Evolutionary conservation across 2,888 invertebrate species (phyloP), one percentile per base, ranked within the genome.

Genomic region (Synanthedon formicaeformis): DNA sequence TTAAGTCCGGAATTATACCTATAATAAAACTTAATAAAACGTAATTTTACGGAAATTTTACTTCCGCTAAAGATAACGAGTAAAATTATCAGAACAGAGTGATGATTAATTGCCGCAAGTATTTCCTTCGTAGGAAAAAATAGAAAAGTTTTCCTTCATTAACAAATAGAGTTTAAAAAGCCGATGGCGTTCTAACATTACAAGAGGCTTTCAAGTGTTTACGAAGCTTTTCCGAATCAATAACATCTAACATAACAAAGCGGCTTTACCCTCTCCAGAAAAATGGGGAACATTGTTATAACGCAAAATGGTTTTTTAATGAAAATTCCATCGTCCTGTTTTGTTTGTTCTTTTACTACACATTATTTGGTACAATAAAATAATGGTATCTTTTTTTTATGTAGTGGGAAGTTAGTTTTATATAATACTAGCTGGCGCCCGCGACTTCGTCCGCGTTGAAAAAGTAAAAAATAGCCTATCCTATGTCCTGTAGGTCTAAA

Each of bases 201-300:
- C 65, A 66, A 66, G 61, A 63, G 58, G 58, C 62, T 67, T 65
- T 67, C 64, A 67, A 70, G 67, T 72, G 59, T 65, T 65, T 62
- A 60, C 53, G 53, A 63, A 59, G 66, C 59, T 66, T 65, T 63
- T 41, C 55, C 56, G 58, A 70, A 71, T 69, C 73, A 68, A 71
- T 75, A 69, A 61, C 54, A 56, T 57, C 60, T 63, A 60, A 62
- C 56, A 58, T 57, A 63, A 66, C 69, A 69, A 71, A 68, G 63
- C 60, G 56, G 59, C 59, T 63, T 65, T 64, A 45, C 45, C 61
- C 63, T 65, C 66, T 55, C 58, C 63, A 66, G 70, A 64, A 63
- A 67, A 65, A 68, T 62, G 60, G 61, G 60, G 56, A 67, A 67
- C 69, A 66, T 67, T 63, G 62, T 65, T 66, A 65, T 64, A 63